These are phyloP conservation scores for Engraulis encrasicolus DNA, from an alignment of 2,113 vertebrate species.

Conservation along the genomic window DNA sequence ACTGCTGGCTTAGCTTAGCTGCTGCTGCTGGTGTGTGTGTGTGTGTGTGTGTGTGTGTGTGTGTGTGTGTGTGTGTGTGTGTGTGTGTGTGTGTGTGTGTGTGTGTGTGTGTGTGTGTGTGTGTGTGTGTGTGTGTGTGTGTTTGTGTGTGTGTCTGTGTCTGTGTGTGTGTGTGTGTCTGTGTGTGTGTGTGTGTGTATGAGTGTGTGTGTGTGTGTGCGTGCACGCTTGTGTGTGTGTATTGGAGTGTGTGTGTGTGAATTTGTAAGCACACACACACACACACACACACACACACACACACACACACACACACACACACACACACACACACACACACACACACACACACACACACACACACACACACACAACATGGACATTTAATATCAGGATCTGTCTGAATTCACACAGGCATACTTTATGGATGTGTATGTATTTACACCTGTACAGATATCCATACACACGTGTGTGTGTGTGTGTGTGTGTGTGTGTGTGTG, in stretches of 20 bases:
- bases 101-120: conserved; percentile 26
- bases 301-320: too few relatives aligned
- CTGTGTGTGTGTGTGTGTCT: conserved; percentile 28
- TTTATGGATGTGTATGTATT: not conserved
- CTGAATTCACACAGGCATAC: not conserved
- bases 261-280: too few relatives aligned
- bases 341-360: too few relatives aligned
- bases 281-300: not conserved
- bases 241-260: not conserved
- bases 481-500: conserved; percentile 28
- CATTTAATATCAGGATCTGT: not conserved
- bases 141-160: not conserved
- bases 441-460: not conserved
- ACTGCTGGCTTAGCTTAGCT: conserved; percentile 45
- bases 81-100: conserved; percentile 33
- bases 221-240: not conserved
- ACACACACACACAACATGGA: not conserved
- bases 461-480: conserved; percentile 23
- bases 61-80: conserved; percentile 23
- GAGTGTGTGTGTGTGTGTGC: conserved; percentile 32
- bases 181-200: conserved; percentile 33
- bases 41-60: conserved; percentile 33
- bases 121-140: not conserved
- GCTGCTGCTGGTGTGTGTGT: conserved; percentile 26
- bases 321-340: too few relatives aligned